Percentiles rank a stretch among this genome's conserved stretches.
Conservation (phyloP, 2,113 vertebrate genomes). For the Nansenia antarctica region DNA sequence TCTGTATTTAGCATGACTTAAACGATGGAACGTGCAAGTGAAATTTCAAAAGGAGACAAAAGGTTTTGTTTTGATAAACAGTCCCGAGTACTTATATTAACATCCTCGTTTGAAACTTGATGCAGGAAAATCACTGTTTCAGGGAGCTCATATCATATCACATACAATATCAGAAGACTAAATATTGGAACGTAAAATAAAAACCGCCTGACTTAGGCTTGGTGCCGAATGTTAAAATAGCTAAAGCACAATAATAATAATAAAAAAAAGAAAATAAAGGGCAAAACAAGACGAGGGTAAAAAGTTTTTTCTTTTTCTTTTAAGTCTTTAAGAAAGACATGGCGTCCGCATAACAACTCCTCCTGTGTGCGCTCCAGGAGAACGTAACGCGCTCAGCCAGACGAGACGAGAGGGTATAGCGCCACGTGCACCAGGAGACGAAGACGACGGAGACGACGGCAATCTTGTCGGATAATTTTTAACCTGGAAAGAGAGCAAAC, state of each 20-base stretch:
- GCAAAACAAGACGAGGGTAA: not conserved
- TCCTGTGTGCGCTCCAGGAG: constrained; percentile 69
- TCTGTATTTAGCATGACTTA: not conserved
- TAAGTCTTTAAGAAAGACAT: constrained; percentile 34
- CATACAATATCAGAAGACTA: constrained; percentile 43
- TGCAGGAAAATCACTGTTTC: not conserved
- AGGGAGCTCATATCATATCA: not conserved
- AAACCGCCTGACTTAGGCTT: constrained; percentile 44
- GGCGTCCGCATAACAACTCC: constrained; percentile 71
- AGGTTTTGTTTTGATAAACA: not conserved
- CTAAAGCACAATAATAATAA: constrained; percentile 3
- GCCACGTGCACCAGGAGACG: constrained; percentile 74
- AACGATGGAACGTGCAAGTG: no score
- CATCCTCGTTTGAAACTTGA: not conserved
- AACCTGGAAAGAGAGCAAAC: constrained; percentile 72
- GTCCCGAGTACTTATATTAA: not conserved
- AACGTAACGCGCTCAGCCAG: constrained; percentile 80
- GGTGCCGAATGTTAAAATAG: not conserved
- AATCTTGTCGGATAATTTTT: constrained; percentile 66
- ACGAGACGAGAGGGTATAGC: constrained; percentile 62
- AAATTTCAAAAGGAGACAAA: no score
- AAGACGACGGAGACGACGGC: constrained; percentile 68
- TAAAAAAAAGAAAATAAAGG: constrained; percentile 1
- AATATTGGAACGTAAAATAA: constrained; percentile 22
- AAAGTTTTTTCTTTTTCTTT: not conserved